A percentile compares a stretch with the other conserved stretches of the same genome.
Conservation (phyloP, 2,797 vertebrate species). For the Taenioides sp. region DNA sequence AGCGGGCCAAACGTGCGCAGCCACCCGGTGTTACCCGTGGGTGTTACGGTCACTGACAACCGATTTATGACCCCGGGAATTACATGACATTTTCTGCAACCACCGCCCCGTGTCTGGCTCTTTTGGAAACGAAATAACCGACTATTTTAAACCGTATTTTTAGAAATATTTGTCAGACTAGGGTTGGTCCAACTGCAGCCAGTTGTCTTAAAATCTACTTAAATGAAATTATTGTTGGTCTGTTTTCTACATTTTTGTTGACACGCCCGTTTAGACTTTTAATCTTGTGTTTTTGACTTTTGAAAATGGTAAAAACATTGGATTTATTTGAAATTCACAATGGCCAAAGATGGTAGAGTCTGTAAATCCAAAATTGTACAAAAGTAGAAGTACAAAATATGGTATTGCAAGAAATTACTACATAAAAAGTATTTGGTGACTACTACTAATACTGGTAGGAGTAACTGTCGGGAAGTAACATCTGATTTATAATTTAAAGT, state of each 20-base stretch:
- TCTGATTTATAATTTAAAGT: too few relatives aligned
- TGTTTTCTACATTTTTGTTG: conserved; percentile 15
- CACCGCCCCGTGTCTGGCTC: background rate
- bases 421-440: too few relatives aligned
- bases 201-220: background rate
- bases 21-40: too few relatives aligned
- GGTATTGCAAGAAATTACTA: too few relatives aligned
- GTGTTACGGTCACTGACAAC: background rate
- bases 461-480: too few relatives aligned
- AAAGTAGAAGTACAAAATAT: background rate
- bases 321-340: too few relatives aligned
- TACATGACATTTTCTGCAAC: conserved; percentile 14
- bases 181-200: background rate
- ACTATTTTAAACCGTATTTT: background rate
- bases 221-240: background rate
- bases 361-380: background rate
- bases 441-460: too few relatives aligned
- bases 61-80: background rate
- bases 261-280: conserved; percentile 59
- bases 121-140: background rate
- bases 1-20: background rate
- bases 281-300: conserved; percentile 3
- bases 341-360: too few relatives aligned
- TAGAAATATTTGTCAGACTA: background rate
- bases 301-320: background rate